Conservation (phyloP, 2,888 invertebrate species). For the Pristionchus exspectatus region DNA sequence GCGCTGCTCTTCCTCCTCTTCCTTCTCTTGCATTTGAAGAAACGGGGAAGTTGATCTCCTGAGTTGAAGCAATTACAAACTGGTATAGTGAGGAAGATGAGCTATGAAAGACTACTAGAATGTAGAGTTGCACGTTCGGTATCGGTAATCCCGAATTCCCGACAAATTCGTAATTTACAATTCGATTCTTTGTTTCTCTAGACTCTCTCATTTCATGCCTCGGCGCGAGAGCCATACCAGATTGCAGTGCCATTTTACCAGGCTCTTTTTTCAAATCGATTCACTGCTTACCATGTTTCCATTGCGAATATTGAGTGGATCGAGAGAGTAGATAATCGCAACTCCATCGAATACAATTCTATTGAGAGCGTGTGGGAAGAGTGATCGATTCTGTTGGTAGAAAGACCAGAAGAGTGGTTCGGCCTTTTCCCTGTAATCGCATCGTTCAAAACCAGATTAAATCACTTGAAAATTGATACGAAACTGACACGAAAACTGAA, state of each 20-base stretch:
- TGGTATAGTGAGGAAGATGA: no score
- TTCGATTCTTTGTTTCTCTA: no score
- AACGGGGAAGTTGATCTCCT: neutral
- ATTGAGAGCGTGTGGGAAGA: neutral
- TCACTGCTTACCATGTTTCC: neutral
- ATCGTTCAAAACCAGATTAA: neutral
- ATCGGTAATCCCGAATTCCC: no score
- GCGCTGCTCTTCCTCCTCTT: neutral
- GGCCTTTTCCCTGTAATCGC: constrained; percentile 17
- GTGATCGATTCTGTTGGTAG: neutral
- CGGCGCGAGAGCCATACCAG: no score
- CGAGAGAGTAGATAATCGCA: neutral
- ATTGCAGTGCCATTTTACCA: neutral
- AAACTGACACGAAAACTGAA: no score
- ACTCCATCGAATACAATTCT: constrained; percentile 16
- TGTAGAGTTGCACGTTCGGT: no score
- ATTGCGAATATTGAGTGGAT: neutral
- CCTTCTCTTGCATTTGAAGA: neutral
- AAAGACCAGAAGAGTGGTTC: constrained; percentile 18
- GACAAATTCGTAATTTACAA: no score
- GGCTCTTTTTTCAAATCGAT: neutral
- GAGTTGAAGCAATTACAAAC: neutral
- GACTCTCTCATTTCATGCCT: no score
- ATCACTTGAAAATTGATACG: no score
- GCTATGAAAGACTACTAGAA: no score